phyloP scores from a whole-genome alignment of 2,888 invertebrate genomes.

The Watsonalla cultraria region DNA sequence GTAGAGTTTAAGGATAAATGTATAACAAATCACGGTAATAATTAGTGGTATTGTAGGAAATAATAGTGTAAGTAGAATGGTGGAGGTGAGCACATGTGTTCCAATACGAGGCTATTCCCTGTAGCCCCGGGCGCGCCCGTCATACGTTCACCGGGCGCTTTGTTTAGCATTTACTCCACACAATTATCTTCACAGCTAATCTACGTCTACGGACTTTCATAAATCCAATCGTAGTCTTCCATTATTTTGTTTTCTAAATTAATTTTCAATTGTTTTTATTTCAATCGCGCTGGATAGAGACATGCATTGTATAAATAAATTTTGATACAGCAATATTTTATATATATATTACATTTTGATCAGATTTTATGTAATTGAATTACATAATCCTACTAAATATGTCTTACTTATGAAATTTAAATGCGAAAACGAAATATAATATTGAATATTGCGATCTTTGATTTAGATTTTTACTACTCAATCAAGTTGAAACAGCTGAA shows the following conservation, averaged over 20 bases:
- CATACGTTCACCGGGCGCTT: constrained; percentile 57
- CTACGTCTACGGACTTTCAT: constrained; percentile 44
- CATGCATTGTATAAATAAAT: neutral
- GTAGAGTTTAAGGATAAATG: constrained; percentile 16
- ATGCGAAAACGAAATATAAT: neutral
- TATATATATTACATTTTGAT: neutral
- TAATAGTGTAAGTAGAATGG: constrained; percentile 1
- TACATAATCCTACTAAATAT: no score
- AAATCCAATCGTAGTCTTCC: constrained; percentile 29
- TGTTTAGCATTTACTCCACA: constrained; percentile 60
- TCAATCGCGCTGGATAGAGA: neutral
- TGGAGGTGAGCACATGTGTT: constrained; percentile 28
- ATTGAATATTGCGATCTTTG: neutral
- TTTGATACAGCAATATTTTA: neutral
- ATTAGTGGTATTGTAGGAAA: neutral
- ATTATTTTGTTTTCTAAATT: constrained; percentile 10
- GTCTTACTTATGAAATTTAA: neutral
- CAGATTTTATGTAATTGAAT: no score
- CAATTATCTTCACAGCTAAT: constrained; percentile 67
- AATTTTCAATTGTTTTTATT: neutral
- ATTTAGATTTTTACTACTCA: neutral
- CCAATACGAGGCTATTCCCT: constrained; percentile 52
- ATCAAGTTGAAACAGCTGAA: neutral
- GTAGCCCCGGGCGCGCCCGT: constrained; percentile 51
- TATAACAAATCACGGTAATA: constrained; percentile 11